Conservation (phyloP, 2,888 invertebrate species). For the Caenorhabditis parvicauda region DNA sequence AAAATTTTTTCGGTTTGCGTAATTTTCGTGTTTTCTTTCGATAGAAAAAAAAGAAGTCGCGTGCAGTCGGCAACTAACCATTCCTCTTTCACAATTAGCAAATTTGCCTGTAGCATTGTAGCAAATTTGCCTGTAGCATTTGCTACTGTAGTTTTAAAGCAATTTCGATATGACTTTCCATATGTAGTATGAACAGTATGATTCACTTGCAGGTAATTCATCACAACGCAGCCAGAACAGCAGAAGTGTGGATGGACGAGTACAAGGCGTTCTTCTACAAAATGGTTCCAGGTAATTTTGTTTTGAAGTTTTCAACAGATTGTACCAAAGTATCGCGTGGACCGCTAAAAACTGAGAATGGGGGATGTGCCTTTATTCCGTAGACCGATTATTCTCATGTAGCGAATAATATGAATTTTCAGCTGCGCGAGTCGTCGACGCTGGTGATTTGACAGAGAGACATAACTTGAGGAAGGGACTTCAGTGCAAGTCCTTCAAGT, state of each 20-base stretch:
- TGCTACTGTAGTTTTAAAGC: neutral
- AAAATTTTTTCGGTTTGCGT: too few species aligned
- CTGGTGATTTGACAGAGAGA: conserved; percentile 81
- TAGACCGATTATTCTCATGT: too few species aligned
- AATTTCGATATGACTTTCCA: neutral
- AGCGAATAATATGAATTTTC: conserved; percentile 63
- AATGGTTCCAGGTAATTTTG: too few species aligned
- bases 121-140: neutral
- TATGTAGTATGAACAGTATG: too few species aligned
- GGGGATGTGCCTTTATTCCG: too few species aligned
- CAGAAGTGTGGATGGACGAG: conserved; percentile 99
- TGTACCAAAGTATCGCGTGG: too few species aligned
- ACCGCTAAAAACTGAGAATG: too few species aligned
- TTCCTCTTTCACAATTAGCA: too few species aligned
- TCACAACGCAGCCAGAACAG: conserved; percentile 90
- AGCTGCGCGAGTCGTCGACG: conserved; percentile 67
- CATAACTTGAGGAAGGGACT: conserved; percentile 73
- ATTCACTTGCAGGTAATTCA: conserved; percentile 31
- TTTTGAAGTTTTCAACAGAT: too few species aligned
- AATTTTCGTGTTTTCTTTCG: too few species aligned
- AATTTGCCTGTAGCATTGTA: neutral
- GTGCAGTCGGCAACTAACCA: too few species aligned
- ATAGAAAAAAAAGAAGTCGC: too few species aligned
- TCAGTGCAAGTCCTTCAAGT: conserved; percentile 79
- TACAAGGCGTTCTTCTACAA: conserved; percentile 76